Base-by-base conservation (phyloP, 1,140 invertebrate genomes). In the Drosophila serrata region DNA sequence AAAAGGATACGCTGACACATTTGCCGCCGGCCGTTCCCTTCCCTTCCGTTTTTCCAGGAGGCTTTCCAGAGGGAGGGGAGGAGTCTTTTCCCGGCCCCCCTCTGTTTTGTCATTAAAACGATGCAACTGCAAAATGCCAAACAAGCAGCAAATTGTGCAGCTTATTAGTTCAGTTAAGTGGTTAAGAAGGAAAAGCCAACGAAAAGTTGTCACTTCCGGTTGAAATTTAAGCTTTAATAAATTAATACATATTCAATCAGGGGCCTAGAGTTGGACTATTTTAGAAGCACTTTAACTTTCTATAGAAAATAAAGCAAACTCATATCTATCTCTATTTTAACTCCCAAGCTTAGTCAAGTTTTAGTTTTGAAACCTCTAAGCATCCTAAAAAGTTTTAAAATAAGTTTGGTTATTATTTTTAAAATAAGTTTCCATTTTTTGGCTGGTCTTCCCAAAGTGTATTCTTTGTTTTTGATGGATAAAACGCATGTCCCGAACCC, bases 21-120 rank as follows among this genome's bases (percentile, higher is more conserved):
- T 64, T 58, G 81, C 62, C 45, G 75, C 55, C 60, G 59, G 46
- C 42, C 33, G 19, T n/a, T 49, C 39, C 15, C 15, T 39, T 39
- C 42, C 33, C 13, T n/a, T 49, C 19, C 45, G 22, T 24, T 46
- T 39, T 55, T 55, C 35, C 51, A 39, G 13, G 35, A 29, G 29
- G 43, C 29, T 27, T 27, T 39, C n/a, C 35, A 13, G 1, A 22
- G 42, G 15, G 43, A 6, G 0, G n/a, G n/a, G n/a, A n/a, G n/a
- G n/a, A n/a, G n/a, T n/a, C n/a, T n/a, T n/a, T n/a, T n/a, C n/a
- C n/a, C n/a, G n/a, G n/a, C n/a, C n/a, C n/a, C n/a, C n/a, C 13
- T 24, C 39, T 82, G 82, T 72, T 87, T 79, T 87, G 79, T 87
- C 82, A 87, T 86, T 87, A 82, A 87, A 82, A 64, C 82, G 69